These are phyloP conservation scores for Merodon equestris DNA, from an alignment of 2,888 invertebrate genomes.

Conservation along the genomic window DNA sequence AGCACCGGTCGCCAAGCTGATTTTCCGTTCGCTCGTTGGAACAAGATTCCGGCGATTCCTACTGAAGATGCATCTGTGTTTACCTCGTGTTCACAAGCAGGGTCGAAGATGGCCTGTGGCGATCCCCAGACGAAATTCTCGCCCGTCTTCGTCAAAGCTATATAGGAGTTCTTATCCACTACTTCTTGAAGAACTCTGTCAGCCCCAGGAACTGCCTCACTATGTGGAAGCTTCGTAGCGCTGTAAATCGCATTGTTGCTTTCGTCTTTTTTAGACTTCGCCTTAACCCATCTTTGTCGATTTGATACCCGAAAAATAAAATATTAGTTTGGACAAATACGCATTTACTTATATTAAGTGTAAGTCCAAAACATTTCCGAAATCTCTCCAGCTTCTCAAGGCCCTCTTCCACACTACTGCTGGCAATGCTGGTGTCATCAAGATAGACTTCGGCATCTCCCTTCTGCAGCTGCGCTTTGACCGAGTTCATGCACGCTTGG, in stretches of 20 bases:
- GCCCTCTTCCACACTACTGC: background rate
- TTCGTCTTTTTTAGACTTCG: background rate
- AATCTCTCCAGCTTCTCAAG: no score
- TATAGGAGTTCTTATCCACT: constrained; percentile 66
- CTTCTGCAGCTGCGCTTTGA: constrained; percentile 3
- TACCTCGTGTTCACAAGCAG: no score
- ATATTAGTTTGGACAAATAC: background rate
- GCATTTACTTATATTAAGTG: background rate
- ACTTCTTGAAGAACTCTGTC: constrained; percentile 71
- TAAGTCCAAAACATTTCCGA: background rate
- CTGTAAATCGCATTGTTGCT: background rate
- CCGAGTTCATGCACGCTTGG: constrained; percentile 33
- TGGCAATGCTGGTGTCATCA: background rate
- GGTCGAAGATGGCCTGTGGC: background rate
- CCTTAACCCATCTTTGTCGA: background rate
- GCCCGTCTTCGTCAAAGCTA: constrained; percentile 62
- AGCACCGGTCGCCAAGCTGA: no score
- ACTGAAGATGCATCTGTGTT: no score
- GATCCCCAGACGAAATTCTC: background rate
- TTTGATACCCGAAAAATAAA: background rate
- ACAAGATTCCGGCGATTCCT: no score
- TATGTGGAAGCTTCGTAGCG: background rate
- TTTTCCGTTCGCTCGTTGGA: no score
- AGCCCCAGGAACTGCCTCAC: constrained; percentile 11
- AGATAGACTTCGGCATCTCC: no score